phyloP scores from a whole-genome alignment of 2,113 vertebrate species.

The Hydropotes inermis region DNA sequence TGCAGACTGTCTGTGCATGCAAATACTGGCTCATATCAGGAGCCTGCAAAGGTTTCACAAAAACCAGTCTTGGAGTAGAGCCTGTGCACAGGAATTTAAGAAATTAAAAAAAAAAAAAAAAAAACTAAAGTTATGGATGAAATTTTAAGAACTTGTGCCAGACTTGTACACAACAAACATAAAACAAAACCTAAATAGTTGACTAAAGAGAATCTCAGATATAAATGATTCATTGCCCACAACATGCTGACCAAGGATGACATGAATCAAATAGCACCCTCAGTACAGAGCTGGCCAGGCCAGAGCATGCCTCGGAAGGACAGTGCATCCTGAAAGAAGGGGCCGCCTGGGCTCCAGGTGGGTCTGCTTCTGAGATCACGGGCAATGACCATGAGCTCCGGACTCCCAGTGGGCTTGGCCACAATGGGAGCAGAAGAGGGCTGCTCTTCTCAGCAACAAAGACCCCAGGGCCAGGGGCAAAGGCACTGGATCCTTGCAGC shows the following conservation, averaged over 20 bases:
- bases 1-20: background rate
- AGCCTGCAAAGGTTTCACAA: background rate
- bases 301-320: background rate
- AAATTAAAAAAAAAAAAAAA: background rate
- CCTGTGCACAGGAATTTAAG: background rate
- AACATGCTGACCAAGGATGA: fast-evolving
- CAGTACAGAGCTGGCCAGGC: background rate
- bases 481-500: background rate
- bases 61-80: background rate
- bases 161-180: background rate
- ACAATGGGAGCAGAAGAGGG: background rate
- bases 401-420: background rate
- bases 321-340: background rate
- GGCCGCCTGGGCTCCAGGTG: background rate
- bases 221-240: background rate
- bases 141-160: background rate
- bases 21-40: background rate
- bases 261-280: fast-evolving
- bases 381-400: fast-evolving
- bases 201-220: background rate
- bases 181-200: background rate
- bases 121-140: background rate
- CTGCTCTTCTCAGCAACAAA: background rate
- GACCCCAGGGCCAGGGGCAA: background rate
- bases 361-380: background rate